Evolutionary conservation across 1,140 invertebrate genomes (phyloP).

Genomic region (Cydia amplana): DNA sequence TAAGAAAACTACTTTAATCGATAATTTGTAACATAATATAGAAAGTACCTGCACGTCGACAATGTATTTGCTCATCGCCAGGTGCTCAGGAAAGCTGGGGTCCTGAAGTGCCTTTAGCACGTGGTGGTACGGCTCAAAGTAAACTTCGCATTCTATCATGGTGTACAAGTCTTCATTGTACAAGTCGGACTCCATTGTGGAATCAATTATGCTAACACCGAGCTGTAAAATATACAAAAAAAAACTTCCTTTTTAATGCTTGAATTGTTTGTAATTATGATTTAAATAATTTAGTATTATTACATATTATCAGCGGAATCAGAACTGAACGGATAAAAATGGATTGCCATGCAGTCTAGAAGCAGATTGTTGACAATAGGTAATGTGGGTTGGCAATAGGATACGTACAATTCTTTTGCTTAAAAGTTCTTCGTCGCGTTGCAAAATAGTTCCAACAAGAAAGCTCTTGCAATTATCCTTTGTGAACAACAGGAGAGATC

Average conservation of each 20-base stretch:
- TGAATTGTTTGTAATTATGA: too few species aligned
- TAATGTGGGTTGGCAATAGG: too few species aligned
- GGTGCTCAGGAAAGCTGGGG: slow-evolving; percentile 74
- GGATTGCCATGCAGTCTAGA: too few species aligned
- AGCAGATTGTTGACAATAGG: too few species aligned
- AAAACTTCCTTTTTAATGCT: too few species aligned
- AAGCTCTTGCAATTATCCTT: slow-evolving; percentile 84
- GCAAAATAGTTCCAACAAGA: slow-evolving; percentile 83
- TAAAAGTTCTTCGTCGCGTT: slow-evolving; percentile 78
- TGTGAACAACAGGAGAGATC: slow-evolving; percentile 87
- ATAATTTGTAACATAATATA: too few species aligned
- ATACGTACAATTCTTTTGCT: slow-evolving; percentile 55
- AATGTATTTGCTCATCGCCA: slow-evolving; percentile 84
- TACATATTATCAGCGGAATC: too few species aligned
- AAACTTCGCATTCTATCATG: slow-evolving; percentile 85
- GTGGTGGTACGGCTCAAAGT: slow-evolving; percentile 85
- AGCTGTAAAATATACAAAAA: slow-evolving; percentile 56
- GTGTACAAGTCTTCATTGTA: slow-evolving; percentile 72
- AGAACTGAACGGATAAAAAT: too few species aligned
- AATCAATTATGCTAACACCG: slow-evolving; percentile 73
- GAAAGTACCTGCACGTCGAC: slow-evolving; percentile 75
- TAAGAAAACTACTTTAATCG: background rate
- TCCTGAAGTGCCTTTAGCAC: slow-evolving; percentile 82
- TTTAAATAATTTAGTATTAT: too few species aligned
- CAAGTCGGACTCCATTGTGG: slow-evolving; percentile 60